phyloP scores from a whole-genome alignment of 1,140 invertebrate species.

The Drosophila micromelanica region DNA sequence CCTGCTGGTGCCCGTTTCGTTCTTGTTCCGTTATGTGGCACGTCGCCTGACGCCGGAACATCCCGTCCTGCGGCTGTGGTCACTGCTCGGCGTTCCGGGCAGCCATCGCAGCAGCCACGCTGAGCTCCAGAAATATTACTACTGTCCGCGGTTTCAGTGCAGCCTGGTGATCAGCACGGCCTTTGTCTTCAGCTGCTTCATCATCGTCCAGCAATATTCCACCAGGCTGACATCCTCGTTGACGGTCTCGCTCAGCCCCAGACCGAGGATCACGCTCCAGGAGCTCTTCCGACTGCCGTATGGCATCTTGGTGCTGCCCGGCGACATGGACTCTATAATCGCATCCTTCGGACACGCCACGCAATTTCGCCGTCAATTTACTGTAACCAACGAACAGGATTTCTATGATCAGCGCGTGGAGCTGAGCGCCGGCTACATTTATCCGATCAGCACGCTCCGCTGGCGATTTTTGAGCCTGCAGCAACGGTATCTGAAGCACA shows the following conservation, averaged over 20 bases:
- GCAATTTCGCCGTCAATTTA: slow-evolving; percentile 38
- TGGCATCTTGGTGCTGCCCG: slow-evolving; percentile 37
- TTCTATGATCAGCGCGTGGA: slow-evolving; percentile 40
- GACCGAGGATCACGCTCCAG: slow-evolving; percentile 8
- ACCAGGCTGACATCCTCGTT: slow-evolving; percentile 56
- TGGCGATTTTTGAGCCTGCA: slow-evolving; percentile 55
- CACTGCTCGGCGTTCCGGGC: slow-evolving; percentile 54
- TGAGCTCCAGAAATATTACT: background rate
- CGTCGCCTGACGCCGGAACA: background rate
- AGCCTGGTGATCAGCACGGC: background rate
- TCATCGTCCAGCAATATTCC: slow-evolving; percentile 47
- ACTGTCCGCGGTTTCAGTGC: background rate
- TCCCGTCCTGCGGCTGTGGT: slow-evolving; percentile 18
- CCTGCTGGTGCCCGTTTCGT: background rate
- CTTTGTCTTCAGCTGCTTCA: slow-evolving; percentile 37
- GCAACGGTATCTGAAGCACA: slow-evolving; percentile 52
- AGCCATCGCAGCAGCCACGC: background rate
- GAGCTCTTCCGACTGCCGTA: slow-evolving; percentile 38
- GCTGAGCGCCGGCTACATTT: slow-evolving; percentile 50
- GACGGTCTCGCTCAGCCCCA: slow-evolving; percentile 33
- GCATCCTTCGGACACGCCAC: slow-evolving; percentile 46
- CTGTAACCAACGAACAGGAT: background rate
- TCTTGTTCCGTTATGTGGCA: background rate
- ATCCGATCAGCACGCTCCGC: slow-evolving; percentile 57
- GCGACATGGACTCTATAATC: slow-evolving; percentile 49